Evolutionary conservation across 2,113 vertebrate genomes (phyloP).

Genomic region (Rhinopomastus cyanomelas): DNA sequence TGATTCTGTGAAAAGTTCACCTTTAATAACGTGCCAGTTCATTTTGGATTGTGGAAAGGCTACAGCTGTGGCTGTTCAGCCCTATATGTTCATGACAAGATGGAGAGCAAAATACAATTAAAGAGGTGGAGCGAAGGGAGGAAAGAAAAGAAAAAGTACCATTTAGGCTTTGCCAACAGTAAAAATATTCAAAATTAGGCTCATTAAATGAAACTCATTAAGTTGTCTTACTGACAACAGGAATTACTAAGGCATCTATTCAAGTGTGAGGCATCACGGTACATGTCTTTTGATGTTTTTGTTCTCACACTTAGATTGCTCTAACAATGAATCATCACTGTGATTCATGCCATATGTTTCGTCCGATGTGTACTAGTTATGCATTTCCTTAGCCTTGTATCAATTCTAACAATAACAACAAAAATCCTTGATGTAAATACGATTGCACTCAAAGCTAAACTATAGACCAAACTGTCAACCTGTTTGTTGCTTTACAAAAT

Average conservation of each 20-base stretch:
- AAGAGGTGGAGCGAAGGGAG: background rate
- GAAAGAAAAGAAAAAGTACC: background rate
- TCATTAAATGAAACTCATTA: background rate
- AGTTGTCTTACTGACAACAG: background rate
- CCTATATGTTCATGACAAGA: background rate
- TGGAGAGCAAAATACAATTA: background rate
- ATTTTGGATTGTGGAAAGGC: background rate
- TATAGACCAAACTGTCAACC: background rate
- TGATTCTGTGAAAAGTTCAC: background rate
- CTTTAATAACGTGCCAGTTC: background rate
- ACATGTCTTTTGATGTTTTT: background rate
- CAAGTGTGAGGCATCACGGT: background rate
- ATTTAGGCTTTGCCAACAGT: background rate
- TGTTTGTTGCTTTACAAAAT: background rate
- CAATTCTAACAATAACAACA: background rate
- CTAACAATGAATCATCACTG: background rate
- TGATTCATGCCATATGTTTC: background rate
- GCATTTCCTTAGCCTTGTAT: background rate
- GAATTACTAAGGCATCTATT: background rate
- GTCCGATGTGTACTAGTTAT: background rate
- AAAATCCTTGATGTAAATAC: background rate
- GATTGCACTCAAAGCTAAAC: background rate
- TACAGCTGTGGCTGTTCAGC: background rate
- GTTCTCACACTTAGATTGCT: background rate
- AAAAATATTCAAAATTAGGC: background rate